Conservation (phyloP, 2,113 vertebrate genomes). For the Hemichromis elongatus region DNA sequence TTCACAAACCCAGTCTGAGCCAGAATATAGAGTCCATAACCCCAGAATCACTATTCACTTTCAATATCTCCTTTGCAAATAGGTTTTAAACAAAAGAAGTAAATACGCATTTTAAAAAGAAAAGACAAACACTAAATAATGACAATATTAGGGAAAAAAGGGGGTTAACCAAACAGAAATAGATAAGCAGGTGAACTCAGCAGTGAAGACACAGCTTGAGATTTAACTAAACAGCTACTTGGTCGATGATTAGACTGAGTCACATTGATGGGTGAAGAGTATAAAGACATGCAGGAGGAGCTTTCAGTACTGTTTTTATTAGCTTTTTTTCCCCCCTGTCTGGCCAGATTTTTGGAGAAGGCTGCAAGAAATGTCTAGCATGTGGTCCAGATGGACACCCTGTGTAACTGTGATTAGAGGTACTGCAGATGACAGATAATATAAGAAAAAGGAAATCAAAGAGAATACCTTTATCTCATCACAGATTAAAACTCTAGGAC, state of each 20-base stretch:
- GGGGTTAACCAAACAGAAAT: neutral
- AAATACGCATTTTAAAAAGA: neutral
- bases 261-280: conserved; percentile 8
- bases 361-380: conserved; percentile 3
- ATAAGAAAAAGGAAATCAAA: neutral
- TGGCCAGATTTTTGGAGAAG: conserved; percentile 26
- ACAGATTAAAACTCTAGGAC: neutral
- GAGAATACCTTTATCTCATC: neutral
- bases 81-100: neutral
- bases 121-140: conserved; percentile 10
- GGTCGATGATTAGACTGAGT: neutral
- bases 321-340: conserved; percentile 5
- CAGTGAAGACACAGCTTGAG: neutral
- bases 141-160: neutral
- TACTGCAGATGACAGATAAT: conserved; percentile 28
- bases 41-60: neutral
- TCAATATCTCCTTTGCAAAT: neutral
- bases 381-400: neutral
- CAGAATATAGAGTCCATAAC: conserved; percentile 57
- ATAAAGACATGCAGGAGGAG: conserved; percentile 32
- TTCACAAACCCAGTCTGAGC: conserved; percentile 67
- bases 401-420: conserved; percentile 10
- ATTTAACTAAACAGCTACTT: conserved; percentile 7
- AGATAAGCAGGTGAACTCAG: neutral
- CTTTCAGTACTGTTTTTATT: neutral